phyloP scores from a whole-genome alignment of 2,113 vertebrate genomes.

The Rhinogobius similis region DNA sequence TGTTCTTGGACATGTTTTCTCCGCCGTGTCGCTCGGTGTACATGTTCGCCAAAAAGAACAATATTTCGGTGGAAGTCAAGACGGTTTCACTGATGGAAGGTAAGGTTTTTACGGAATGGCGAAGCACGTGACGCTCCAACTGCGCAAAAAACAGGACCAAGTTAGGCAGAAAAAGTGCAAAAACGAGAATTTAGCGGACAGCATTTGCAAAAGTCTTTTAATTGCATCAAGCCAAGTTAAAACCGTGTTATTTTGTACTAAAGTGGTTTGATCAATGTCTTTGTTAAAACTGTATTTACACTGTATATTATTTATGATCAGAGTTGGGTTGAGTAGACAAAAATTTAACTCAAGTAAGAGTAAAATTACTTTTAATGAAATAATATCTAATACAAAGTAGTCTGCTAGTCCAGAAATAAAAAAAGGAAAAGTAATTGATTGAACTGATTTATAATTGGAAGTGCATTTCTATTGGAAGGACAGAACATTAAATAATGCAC shows the following conservation, averaged over 20 bases:
- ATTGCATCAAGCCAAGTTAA: neutral
- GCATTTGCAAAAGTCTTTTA: neutral
- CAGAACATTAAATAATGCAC: too few relatives aligned
- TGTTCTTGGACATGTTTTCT: constrained; percentile 81
- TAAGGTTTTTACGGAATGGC: constrained; percentile 44
- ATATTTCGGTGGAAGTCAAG: constrained; percentile 77
- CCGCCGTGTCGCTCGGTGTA: constrained; percentile 82
- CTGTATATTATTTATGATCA: too few relatives aligned
- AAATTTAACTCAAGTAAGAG: too few relatives aligned
- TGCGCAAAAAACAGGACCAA: neutral
- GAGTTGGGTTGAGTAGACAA: too few relatives aligned
- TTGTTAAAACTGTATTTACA: too few relatives aligned
- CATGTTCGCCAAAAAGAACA: constrained; percentile 81
- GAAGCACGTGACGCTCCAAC: neutral
- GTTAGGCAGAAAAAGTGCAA: neutral
- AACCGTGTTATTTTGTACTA: neutral
- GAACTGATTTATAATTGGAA: too few relatives aligned
- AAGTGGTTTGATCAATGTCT: too few relatives aligned
- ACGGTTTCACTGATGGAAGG: constrained; percentile 70
- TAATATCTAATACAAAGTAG: too few relatives aligned
- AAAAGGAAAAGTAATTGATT: too few relatives aligned
- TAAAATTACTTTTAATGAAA: too few relatives aligned
- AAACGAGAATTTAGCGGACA: neutral
- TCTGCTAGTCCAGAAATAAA: too few relatives aligned
- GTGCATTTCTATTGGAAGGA: too few relatives aligned